phyloP scores from a whole-genome alignment of 2,113 vertebrate genomes.

The Ptilonorhynchus violaceus region DNA sequence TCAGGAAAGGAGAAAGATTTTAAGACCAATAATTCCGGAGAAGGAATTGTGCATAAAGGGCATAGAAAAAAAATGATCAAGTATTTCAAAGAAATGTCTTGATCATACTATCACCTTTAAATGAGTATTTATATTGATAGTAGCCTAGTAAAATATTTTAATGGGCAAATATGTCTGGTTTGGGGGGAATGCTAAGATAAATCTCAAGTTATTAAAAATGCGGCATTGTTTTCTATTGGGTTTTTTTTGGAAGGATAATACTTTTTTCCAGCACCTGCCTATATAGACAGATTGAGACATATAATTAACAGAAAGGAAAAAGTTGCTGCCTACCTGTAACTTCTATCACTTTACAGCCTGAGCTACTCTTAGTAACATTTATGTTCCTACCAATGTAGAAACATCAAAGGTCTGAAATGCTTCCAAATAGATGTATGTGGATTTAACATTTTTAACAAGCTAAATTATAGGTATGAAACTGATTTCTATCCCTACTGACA shows the following conservation, averaged over 20 bases:
- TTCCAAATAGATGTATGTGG: not conserved
- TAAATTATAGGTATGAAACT: not conserved
- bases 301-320: not conserved
- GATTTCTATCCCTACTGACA: not conserved
- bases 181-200: not conserved
- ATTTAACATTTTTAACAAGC: not conserved
- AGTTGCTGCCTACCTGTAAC: not conserved
- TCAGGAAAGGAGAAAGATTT: not conserved
- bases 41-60: not conserved
- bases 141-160: not conserved
- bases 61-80: not conserved
- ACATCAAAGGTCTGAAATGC: not conserved
- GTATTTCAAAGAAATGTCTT: not conserved
- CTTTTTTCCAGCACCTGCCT: not conserved
- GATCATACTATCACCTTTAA: not conserved
- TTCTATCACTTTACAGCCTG: not conserved
- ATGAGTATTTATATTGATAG: not conserved
- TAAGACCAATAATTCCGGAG: not conserved
- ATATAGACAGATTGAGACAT: not conserved
- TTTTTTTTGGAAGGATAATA: not conserved
- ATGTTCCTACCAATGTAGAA: not conserved
- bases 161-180: rapidly evolving
- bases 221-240: not conserved
- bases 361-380: not conserved
- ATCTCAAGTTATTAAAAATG: not conserved